Conservation (phyloP, 2,113 vertebrate genomes). For the Pelusios castaneus region DNA sequence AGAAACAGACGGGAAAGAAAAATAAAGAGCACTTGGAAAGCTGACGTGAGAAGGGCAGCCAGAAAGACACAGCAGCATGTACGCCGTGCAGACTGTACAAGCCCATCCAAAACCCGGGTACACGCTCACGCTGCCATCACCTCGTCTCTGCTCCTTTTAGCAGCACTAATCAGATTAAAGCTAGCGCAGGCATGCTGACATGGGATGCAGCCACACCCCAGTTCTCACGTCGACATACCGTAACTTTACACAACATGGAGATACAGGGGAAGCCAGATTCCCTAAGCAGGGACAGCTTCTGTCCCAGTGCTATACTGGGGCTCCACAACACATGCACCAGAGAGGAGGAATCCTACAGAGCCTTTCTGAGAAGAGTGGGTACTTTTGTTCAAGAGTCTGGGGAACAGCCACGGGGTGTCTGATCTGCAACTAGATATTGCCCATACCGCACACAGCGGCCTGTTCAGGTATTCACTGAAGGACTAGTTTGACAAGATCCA, state of each 20-base stretch:
- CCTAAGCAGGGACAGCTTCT: not conserved
- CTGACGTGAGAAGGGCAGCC: not conserved
- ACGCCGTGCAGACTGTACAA: not conserved
- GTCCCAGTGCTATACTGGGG: not conserved
- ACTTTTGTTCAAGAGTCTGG: not conserved
- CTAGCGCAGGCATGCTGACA: not conserved
- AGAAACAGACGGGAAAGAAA: constrained; percentile 44
- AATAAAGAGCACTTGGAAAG: not conserved
- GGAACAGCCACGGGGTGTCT: not conserved
- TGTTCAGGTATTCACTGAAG: not conserved
- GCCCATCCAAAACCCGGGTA: not conserved
- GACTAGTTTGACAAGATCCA: not conserved
- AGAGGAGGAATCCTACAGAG: not conserved
- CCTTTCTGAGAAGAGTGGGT: not conserved
- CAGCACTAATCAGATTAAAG: not conserved
- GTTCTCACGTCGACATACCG: not conserved
- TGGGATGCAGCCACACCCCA: not conserved
- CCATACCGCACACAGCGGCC: not conserved
- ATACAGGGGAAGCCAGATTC: not conserved
- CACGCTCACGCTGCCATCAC: not conserved
- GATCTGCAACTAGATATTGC: not conserved
- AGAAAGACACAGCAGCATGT: not conserved
- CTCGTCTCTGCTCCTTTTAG: not conserved
- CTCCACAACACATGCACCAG: not conserved
- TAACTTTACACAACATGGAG: not conserved